Evolutionary conservation across 1,140 invertebrate species (phyloP).

Genomic region (Caenorhabditis remanei): DNA sequence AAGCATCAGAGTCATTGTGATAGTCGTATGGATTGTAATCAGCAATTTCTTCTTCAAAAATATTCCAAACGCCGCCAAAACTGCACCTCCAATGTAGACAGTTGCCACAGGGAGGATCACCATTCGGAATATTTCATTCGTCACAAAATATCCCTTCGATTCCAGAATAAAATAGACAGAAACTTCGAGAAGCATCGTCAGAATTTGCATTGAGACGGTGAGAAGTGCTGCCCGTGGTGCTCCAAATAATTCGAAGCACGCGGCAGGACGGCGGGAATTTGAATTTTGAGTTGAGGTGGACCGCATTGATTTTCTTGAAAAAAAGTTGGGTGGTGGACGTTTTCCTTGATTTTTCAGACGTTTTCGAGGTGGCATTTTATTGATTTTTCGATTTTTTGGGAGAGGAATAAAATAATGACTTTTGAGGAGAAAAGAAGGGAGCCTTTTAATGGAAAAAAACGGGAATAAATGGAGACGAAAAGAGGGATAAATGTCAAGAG

Average conservation of each 20-base stretch:
- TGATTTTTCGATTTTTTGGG: background rate
- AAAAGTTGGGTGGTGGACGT: background rate
- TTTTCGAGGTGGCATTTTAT: conserved; percentile 14
- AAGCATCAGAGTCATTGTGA: conserved; percentile 49
- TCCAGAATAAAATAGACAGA: conserved; percentile 20
- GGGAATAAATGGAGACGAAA: background rate
- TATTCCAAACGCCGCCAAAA: conserved; percentile 20
- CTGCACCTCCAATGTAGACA: conserved; percentile 34
- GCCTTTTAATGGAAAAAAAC: background rate
- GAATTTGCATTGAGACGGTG: conserved; percentile 26
- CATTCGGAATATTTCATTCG: conserved; percentile 6
- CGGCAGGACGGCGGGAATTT: conserved; percentile 5
- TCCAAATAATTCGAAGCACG: conserved; percentile 16
- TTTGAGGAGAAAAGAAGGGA: too few species aligned
- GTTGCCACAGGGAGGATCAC: conserved; percentile 27
- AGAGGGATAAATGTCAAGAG: background rate
- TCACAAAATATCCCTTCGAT: conserved; percentile 40
- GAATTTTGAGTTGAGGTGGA: background rate
- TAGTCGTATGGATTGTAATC: conserved; percentile 29
- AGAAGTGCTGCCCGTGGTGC: conserved; percentile 15
- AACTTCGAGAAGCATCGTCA: conserved; percentile 44
- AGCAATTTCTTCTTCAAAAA: background rate
- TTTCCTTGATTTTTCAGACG: conserved; percentile 14
- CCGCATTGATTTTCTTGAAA: conserved; percentile 39
- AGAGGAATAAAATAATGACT: background rate